Base-by-base conservation (phyloP, 2,888 invertebrate species). In the Tenodera sinensis region DNA sequence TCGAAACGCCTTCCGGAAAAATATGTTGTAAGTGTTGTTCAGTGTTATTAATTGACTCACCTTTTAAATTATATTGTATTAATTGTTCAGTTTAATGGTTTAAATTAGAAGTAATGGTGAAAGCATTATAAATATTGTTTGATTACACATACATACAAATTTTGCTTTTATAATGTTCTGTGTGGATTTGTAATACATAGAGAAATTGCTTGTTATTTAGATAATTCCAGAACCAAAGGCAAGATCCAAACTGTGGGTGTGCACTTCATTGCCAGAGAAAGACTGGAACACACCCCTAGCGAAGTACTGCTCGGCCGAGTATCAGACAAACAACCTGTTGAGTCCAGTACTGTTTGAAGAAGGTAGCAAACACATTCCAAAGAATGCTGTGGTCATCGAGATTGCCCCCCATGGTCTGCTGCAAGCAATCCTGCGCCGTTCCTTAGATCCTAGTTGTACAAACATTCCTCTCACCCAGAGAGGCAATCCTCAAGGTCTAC, bases 371-470 rank as follows among this genome's bases (percentile, higher is more conserved):
- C 95, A 97, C 91, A 96, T 98, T 91, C 98, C 97, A 1, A 94
- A 95, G 87, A 96, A 98, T 92, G 97, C 98, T 0, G 95, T 98
- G 89, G 95, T 96, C 8, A 96, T 98, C 90, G 98, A 98, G 93
- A 96, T 98, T 89, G 98, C 98, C 0, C 98, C 98, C 0, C 98
- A 98, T 91, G 97, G 97, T 12, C 94, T 98, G 0, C 95, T 98
- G 71, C 98, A 98, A 92, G 97, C 98, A 0, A 97, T 98, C 92
- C 94, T 98, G 12, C 96, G 97, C 90, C 94, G 97, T 83, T 97
- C 97, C 0, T 93, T 98, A 84, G 94, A 94, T 91, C 93, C 96
- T 88, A 95, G 95, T n/a, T 96, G 96, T 90, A 94, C 95, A 42
- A 97, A 97, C 92, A 94, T 98, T 83, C 95, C 97, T 0, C 94